These are phyloP conservation scores for Gorsachius magnificus DNA, from an alignment of 2,797 vertebrate species.

Conservation along the genomic window DNA sequence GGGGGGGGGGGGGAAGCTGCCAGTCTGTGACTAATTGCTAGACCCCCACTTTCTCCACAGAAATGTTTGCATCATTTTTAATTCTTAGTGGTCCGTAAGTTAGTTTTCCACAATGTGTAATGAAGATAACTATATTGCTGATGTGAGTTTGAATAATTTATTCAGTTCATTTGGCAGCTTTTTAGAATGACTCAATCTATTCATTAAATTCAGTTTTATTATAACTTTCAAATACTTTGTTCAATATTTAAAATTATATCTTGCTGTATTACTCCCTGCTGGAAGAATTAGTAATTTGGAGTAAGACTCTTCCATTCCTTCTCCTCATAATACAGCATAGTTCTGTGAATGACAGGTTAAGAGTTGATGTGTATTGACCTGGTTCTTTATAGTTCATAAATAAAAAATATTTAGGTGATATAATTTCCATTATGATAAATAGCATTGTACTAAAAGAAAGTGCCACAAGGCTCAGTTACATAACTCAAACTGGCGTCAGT, in stretches of 20 bases:
- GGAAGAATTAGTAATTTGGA: neutral
- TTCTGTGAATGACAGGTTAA: neutral
- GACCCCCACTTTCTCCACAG: neutral
- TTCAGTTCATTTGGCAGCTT: slow-evolving; percentile 8
- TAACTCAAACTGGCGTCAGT: neutral
- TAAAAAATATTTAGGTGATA: neutral
- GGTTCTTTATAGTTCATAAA: neutral
- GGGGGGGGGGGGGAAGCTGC: neutral
- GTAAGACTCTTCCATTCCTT: neutral
- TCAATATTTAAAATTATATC: slow-evolving; percentile 49
- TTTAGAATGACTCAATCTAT: slow-evolving; percentile 38
- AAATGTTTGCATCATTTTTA: slow-evolving; percentile 2
- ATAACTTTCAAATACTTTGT: slow-evolving; percentile 28
- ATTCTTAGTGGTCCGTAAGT: neutral
- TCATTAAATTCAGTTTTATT: slow-evolving; percentile 36
- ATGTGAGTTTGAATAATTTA: slow-evolving; percentile 3
- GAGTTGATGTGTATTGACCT: neutral
- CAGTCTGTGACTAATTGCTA: neutral
- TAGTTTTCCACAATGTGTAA: neutral
- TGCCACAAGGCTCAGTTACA: neutral
- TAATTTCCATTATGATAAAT: neutral
- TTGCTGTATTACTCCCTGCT: slow-evolving; percentile 4
- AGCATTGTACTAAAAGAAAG: neutral
- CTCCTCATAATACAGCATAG: neutral
- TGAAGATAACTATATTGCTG: neutral